Conservation (phyloP, 92 coral and sea anemone genomes). For the Paramuricea clavata region DNA sequence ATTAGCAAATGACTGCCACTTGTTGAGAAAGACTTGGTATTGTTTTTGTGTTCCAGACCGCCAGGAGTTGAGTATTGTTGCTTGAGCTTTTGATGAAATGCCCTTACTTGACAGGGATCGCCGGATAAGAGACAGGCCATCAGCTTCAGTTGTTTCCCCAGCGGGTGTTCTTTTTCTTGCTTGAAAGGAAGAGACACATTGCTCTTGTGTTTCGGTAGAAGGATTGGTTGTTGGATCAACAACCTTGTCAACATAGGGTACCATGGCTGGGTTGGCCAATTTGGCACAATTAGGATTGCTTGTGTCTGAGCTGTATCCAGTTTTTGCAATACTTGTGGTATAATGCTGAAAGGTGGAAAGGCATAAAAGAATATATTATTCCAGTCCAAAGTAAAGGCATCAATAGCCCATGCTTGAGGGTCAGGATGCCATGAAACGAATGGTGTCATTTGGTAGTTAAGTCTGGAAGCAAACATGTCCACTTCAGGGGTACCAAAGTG, state of each 20-base stretch:
- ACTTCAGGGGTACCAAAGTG: conserved; percentile 47
- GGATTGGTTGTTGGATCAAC: conserved; percentile 47
- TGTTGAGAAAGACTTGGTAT: conserved; percentile 54
- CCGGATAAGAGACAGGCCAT: conserved; percentile 61
- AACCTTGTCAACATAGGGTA: conserved; percentile 56
- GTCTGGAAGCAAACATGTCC: conserved; percentile 63
- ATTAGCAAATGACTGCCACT: conserved; percentile 65
- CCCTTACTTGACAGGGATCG: conserved; percentile 56
- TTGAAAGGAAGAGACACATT: conserved; percentile 58
- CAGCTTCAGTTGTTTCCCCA: conserved; percentile 40
- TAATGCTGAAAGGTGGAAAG: conserved; percentile 62
- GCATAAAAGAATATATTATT: conserved; percentile 39
- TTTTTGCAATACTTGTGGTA: conserved; percentile 51
- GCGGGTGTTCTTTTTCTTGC: conserved; percentile 52
- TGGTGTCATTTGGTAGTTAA: conserved; percentile 56
- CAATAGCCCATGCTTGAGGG: conserved; percentile 66
- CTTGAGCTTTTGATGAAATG: conserved; percentile 67
- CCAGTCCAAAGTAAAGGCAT: conserved; percentile 69
- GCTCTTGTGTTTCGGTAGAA: conserved; percentile 48
- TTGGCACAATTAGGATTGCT: conserved; percentile 63
- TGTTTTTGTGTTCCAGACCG: conserved; percentile 57
- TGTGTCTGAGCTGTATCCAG: conserved; percentile 55
- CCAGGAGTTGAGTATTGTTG: conserved; percentile 68
- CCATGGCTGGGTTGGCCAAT: conserved; percentile 74
- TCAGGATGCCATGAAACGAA: conserved; percentile 65